Conservation (phyloP, 1,140 invertebrate genomes). For the Drosophila lacertosa region DNA sequence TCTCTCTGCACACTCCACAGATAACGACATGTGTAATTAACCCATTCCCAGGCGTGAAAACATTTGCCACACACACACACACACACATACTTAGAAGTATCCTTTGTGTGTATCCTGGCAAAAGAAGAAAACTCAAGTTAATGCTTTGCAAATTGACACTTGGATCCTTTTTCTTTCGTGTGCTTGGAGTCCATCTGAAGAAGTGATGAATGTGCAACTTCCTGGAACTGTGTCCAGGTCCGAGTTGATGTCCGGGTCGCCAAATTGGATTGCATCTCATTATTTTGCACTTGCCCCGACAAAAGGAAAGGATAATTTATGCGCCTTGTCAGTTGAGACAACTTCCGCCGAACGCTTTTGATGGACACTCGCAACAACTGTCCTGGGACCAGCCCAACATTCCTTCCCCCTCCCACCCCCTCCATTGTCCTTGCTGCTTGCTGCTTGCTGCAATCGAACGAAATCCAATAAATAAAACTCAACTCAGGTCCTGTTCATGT, state of each 20-base stretch:
- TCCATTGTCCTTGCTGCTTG: not conserved
- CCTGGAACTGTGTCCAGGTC: constrained; percentile 34
- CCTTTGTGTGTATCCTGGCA: constrained; percentile 1
- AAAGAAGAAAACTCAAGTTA: constrained; percentile 43
- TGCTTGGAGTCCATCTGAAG: constrained; percentile 70
- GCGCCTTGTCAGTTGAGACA: constrained; percentile 50
- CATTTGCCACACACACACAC: constrained; percentile 45
- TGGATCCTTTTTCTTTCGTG: too few relatives aligned
- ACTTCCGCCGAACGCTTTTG: constrained; percentile 23
- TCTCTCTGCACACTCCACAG: too few relatives aligned
- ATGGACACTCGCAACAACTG: constrained; percentile 65
- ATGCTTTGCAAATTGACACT: constrained; percentile 80
- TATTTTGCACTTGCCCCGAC: constrained; percentile 77
- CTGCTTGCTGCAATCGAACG: constrained; percentile 34
- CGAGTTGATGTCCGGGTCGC: constrained; percentile 44
- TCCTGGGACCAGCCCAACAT: constrained; percentile 35
- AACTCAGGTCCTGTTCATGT: constrained; percentile 1
- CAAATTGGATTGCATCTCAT: constrained; percentile 83
- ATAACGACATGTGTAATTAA: constrained; percentile 54
- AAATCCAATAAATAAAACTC: constrained; percentile 73
- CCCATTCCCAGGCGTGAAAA: constrained; percentile 56
- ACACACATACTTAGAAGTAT: not conserved
- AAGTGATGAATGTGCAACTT: constrained; percentile 83
- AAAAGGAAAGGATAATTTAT: constrained; percentile 76
- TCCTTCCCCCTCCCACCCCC: too few relatives aligned